Conservation (phyloP, 35 echinoderm and acorn worm genomes). For the Apostichopus japonicus region DNA sequence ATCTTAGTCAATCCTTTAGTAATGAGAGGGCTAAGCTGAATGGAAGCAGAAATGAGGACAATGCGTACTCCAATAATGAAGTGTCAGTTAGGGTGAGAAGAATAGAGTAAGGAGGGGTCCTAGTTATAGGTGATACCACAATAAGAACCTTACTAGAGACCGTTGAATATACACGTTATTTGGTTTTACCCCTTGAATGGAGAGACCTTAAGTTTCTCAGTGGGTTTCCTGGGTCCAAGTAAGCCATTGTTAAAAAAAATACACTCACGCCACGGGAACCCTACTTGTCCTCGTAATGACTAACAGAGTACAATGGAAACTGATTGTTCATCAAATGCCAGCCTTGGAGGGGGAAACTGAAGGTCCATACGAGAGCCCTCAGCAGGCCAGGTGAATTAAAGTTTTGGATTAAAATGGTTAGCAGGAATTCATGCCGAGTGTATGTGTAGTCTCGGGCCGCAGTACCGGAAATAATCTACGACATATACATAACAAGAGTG, state of each 20-base stretch:
- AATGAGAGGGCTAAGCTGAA: slow-evolving; percentile 27
- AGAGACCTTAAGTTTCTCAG: background rate
- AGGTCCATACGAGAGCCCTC: background rate
- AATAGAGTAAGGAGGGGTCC: slow-evolving; percentile 32
- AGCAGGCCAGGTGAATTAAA: background rate
- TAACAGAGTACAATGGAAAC: background rate
- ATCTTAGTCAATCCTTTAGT: slow-evolving; percentile 30
- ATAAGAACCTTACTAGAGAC: background rate
- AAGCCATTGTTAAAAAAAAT: background rate
- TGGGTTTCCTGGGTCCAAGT: slow-evolving; percentile 7
- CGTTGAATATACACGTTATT: slow-evolving; percentile 25
- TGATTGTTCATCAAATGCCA: slow-evolving; percentile 41
- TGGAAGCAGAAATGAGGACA: background rate
- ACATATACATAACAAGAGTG: too few species aligned
- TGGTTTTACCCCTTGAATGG: slow-evolving; percentile 9
- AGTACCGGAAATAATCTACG: too few species aligned
- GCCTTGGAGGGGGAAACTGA: background rate
- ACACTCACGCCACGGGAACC: slow-evolving; percentile 26
- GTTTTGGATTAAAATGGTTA: too few species aligned
- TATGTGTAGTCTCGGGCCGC: too few species aligned
- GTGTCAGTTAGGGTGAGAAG: slow-evolving; percentile 19
- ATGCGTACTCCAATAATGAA: slow-evolving; percentile 43
- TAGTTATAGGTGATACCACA: slow-evolving; percentile 14
- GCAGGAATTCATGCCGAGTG: too few species aligned
- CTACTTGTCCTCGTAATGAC: slow-evolving; percentile 17